phyloP scores from a whole-genome alignment of 2,797 vertebrate species.

The Tangara arthus region DNA sequence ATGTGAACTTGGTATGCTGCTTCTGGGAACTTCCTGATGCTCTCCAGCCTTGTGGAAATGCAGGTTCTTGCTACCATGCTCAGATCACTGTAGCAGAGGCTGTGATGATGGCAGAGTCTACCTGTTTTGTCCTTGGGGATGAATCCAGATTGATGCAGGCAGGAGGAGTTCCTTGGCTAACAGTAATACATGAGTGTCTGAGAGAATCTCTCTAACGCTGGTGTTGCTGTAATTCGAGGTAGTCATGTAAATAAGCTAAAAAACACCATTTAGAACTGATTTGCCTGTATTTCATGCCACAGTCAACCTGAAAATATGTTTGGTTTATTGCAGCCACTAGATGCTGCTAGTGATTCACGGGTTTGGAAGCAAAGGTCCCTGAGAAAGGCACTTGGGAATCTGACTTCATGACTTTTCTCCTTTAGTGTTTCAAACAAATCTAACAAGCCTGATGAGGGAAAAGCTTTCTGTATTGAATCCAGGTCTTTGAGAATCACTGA shows the following conservation, averaged over 20 bases:
- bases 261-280: not conserved
- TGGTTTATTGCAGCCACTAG: constrained; percentile 50
- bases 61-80: not conserved
- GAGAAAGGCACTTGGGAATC: not conserved
- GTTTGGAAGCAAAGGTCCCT: not conserved
- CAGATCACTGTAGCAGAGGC: fast-evolving
- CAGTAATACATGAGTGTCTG: not conserved
- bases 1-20: not conserved
- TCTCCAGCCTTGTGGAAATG: not conserved
- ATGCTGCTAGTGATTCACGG: constrained; percentile 59
- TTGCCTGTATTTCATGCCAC: not conserved
- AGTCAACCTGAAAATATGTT: not conserved
- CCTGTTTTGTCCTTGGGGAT: not conserved
- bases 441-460: not conserved
- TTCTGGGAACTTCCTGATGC: not conserved
- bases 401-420: not conserved
- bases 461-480: not conserved
- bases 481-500: not conserved
- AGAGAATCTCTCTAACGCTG: not conserved
- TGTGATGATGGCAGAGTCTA: not conserved
- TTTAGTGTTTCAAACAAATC: not conserved
- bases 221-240: not conserved
- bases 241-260: not conserved
- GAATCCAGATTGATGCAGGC: not conserved
- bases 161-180: not conserved